Evolutionary conservation across 2,113 vertebrate genomes (phyloP).

Genomic region (Felis catus): F.catus_Fca126_mat1.0 CM031416.1:42158501-42159000

Average conservation of each 20-base stretch:
- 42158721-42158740: neutral
- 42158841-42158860: neutral
- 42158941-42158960: neutral
- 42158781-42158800: neutral
- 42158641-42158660: no score
- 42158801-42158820: neutral
- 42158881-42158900: neutral
- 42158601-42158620: no score
- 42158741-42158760: neutral
- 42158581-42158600: no score
- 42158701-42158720: neutral
- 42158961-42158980: neutral
- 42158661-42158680: neutral
- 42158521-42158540: no score
- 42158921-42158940: neutral
- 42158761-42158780: neutral
- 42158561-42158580: no score
- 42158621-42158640: no score
- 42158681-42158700: neutral
- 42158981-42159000: no score
- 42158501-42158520: no score
- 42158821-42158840: neutral
- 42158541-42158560: no score
- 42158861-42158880: neutral
- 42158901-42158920: neutral